Conservation (phyloP, 2,888 invertebrate species). For the Drosophila demipolita region DNA sequence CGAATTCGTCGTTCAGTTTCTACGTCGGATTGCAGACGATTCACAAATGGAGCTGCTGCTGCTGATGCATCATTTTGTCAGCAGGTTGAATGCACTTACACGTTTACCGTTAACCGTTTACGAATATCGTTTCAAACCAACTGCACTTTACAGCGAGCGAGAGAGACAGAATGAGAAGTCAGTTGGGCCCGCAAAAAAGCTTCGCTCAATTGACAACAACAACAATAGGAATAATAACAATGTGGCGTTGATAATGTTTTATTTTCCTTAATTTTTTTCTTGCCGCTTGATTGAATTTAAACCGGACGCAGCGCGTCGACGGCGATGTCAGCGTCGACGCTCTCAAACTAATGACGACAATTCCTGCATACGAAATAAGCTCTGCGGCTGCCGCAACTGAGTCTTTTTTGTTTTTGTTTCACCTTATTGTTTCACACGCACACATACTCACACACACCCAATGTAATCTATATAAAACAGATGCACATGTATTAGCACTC, state of each 20-base stretch:
- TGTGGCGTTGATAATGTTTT: slow-evolving; percentile 50
- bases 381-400: slow-evolving; percentile 51
- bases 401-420: slow-evolving; percentile 56
- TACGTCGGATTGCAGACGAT: slow-evolving; percentile 23
- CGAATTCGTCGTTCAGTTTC: slow-evolving; percentile 39
- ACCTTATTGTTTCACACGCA: slow-evolving; percentile 60
- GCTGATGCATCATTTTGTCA: slow-evolving; percentile 42
- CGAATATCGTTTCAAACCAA: slow-evolving; percentile 25
- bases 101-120: slow-evolving; percentile 14
- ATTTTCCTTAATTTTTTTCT: slow-evolving; percentile 36
- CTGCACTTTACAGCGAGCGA: slow-evolving; percentile 29
- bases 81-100: slow-evolving; percentile 68
- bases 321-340: slow-evolving; percentile 40
- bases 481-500: slow-evolving; percentile 62
- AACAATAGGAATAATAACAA: slow-evolving; percentile 37
- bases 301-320: slow-evolving; percentile 64
- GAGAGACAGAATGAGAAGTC: slow-evolving; percentile 14
- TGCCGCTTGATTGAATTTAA: slow-evolving; percentile 80
- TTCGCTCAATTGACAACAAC: slow-evolving; percentile 20
- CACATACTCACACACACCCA: slow-evolving; percentile 28
- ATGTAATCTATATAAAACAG: slow-evolving; percentile 44
- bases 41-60: slow-evolving; percentile 30
- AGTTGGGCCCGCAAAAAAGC: slow-evolving; percentile 17
- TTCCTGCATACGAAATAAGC: slow-evolving; percentile 67
- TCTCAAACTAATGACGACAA: slow-evolving; percentile 57